These are phyloP conservation scores for Drosophila sucinea DNA, from an alignment of 1,140 invertebrate genomes.

Conservation along the genomic window DNA sequence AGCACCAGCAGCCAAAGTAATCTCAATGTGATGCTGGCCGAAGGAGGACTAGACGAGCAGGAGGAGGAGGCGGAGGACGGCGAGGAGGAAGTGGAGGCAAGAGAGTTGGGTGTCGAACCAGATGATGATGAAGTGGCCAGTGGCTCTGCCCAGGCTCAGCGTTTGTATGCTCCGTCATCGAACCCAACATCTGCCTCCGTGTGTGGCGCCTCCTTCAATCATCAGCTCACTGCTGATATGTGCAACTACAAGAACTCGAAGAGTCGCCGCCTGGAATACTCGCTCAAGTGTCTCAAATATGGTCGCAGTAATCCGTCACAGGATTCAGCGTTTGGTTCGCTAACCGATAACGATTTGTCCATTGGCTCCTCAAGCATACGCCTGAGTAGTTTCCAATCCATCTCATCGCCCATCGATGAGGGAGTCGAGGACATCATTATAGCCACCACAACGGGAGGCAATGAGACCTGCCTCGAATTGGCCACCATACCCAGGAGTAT, in stretches of 20 bases:
- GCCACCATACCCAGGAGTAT: constrained; percentile 76
- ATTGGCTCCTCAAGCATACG: constrained; percentile 79
- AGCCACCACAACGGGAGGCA: constrained; percentile 79
- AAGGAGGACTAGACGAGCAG: constrained; percentile 22
- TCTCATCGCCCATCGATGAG: constrained; percentile 82
- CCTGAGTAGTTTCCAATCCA: constrained; percentile 81
- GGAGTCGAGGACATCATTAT: constrained; percentile 82
- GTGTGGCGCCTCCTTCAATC: constrained; percentile 66
- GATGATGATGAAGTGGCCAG: constrained; percentile 60
- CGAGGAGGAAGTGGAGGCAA: constrained; percentile 12
- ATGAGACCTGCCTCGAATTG: constrained; percentile 76
- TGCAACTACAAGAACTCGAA: constrained; percentile 83
- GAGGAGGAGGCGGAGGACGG: constrained; percentile 28
- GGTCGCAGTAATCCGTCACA: constrained; percentile 83
- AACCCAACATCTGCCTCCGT: constrained; percentile 22
- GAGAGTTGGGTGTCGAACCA: constrained; percentile 20
- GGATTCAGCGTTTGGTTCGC: constrained; percentile 81
- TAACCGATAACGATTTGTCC: constrained; percentile 82
- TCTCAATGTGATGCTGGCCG: constrained; percentile 63
- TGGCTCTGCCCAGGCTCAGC: constrained; percentile 47
- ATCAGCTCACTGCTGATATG: constrained; percentile 80
- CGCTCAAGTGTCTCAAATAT: constrained; percentile 80
- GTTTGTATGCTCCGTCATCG: constrained; percentile 50
- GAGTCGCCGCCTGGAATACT: constrained; percentile 79
- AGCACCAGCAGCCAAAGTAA: constrained; percentile 78